A percentile compares a stretch with the other conserved stretches of the same genome.
phyloP scores from a whole-genome alignment of 2,797 vertebrate species.

The Florisuga fusca region DNA sequence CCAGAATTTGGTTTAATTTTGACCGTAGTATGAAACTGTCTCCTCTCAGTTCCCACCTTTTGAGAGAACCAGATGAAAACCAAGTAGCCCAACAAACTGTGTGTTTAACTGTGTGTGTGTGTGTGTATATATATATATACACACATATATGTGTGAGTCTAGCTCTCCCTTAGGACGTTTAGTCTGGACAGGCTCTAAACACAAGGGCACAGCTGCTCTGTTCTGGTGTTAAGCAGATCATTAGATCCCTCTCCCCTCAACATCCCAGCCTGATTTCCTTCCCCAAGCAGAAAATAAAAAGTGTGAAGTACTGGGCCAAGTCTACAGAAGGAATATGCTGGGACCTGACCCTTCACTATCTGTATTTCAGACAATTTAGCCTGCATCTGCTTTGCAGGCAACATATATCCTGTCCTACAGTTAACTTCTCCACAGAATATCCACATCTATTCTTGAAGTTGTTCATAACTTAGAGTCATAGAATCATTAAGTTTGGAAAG shows the following conservation, averaged over 20 bases:
- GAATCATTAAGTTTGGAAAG: too few relatives aligned
- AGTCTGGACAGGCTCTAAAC: not conserved
- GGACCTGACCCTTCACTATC: not conserved
- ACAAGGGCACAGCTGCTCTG: not conserved
- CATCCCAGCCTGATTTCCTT: not conserved
- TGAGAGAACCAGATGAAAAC: not conserved
- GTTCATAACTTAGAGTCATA: not conserved
- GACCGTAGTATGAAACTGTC: fast-evolving
- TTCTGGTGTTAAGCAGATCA: not conserved
- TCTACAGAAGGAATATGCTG: not conserved
- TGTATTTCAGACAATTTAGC: not conserved
- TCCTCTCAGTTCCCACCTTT: not conserved
- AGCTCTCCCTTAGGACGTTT: not conserved
- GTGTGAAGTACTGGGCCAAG: not conserved
- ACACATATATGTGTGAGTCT: not conserved
- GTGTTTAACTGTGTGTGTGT: not conserved
- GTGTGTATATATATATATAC: too few relatives aligned
- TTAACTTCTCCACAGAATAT: not conserved
- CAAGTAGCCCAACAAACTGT: not conserved
- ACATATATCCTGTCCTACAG: not conserved
- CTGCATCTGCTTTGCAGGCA: not conserved
- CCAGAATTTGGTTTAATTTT: not conserved
- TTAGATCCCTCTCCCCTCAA: not conserved
- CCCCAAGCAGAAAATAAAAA: not conserved
- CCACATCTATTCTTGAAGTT: not conserved